phyloP scores from a whole-genome alignment of 2,888 invertebrate species.

The Labia minor region DNA sequence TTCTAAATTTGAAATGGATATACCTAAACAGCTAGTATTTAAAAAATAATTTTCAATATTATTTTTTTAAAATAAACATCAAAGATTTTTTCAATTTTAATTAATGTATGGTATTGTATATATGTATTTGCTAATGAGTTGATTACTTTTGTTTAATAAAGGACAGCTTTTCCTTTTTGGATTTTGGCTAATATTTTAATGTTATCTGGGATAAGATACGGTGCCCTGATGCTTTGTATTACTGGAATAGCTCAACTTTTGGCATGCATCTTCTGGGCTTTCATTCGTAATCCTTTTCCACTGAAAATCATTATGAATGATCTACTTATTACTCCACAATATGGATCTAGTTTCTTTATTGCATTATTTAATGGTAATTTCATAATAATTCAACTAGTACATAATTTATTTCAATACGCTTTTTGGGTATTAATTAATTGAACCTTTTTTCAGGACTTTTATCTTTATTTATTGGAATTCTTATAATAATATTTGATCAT shows the following conservation, averaged over 20 bases:
- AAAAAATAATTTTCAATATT: too few relatives aligned
- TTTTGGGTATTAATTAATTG: background rate
- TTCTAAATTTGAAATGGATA: background rate
- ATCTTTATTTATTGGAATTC: conserved; percentile 32
- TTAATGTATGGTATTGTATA: too few relatives aligned
- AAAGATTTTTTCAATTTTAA: too few relatives aligned
- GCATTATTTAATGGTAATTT: conserved; percentile 40
- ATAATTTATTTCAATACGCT: too few relatives aligned
- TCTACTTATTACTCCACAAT: conserved; percentile 37
- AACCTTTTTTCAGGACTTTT: conserved; percentile 18
- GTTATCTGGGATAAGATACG: conserved; percentile 42
- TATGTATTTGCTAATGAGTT: too few relatives aligned
- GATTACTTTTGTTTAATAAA: conserved; percentile 29
- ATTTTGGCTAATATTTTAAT: conserved; percentile 43
- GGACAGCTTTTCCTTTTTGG: conserved; percentile 47
- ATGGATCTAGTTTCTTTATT: conserved; percentile 44
- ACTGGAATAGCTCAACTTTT: conserved; percentile 42
- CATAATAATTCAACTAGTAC: background rate
- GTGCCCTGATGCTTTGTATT: conserved; percentile 40
- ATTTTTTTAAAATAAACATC: too few relatives aligned
- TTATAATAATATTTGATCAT: conserved; percentile 39
- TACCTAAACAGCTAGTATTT: background rate
- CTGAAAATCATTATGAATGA: conserved; percentile 44
- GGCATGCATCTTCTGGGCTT: conserved; percentile 42
- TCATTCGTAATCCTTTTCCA: conserved; percentile 40